A percentile compares a stretch with the other conserved stretches of the same genome.
Conservation (phyloP, 2,797 vertebrate species). For the Stomatorhinus walkeri region DNA sequence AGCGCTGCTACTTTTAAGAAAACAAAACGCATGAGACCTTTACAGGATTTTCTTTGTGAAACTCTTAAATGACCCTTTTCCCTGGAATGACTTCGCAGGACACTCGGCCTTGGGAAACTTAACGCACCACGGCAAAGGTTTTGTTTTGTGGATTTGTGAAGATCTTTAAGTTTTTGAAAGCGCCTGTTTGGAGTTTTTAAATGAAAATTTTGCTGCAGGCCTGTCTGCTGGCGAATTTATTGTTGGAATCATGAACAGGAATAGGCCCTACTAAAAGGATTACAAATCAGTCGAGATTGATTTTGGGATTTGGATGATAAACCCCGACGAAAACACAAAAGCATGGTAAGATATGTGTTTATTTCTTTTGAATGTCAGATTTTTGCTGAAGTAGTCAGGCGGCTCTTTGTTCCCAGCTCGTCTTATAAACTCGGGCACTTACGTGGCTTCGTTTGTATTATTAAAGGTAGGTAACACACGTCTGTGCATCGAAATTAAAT, state of each 20-base stretch:
- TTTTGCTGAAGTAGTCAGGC: background rate
- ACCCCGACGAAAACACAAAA: background rate
- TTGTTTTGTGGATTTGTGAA: constrained; percentile 10
- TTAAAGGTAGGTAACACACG: background rate
- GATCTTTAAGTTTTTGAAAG: background rate
- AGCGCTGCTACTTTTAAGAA: background rate
- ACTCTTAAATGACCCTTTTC: background rate
- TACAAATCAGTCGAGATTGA: constrained; percentile 8
- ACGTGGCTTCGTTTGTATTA: background rate
- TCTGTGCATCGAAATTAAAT: background rate
- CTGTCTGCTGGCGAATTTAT: background rate
- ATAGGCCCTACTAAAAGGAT: constrained; percentile 7
- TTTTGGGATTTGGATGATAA: constrained; percentile 11
- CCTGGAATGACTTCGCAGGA: background rate
- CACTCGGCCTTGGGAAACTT: background rate
- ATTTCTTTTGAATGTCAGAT: background rate
- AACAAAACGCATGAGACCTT: background rate
- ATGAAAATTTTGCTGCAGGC: background rate
- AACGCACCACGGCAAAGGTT: background rate
- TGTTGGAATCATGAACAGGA: constrained; percentile 14
- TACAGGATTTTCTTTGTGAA: background rate
- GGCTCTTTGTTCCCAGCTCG: background rate
- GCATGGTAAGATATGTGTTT: constrained; percentile 9
- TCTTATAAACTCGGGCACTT: background rate
- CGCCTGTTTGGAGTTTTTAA: background rate